Evolutionary conservation across 2,888 invertebrate genomes (phyloP), one percentile per base, ranked within the genome.

Genomic region (Tenthredo notha): DNA sequence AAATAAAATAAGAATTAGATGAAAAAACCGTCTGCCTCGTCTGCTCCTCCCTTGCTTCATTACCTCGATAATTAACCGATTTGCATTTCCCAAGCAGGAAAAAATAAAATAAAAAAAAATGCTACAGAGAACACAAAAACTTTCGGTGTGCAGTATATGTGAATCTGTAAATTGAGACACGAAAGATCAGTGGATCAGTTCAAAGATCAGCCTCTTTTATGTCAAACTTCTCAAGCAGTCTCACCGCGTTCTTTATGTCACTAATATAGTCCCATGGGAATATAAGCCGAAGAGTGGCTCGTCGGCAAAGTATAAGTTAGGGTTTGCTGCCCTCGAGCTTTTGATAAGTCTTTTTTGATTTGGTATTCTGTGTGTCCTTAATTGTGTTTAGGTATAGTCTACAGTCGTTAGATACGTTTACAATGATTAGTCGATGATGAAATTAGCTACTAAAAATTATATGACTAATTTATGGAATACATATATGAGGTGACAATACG

Each of bases 121-220:
- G 21, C 3, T 47, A 15, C 10, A 40, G 72, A n/a, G 21, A 33
- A 33, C 21, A 25, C 9, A 29, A 67, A 33, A 67, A 67, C 12
- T 29, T 67, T 67, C 47, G 15, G 15, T 47, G 47, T n/a, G 2
- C 9, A 25, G 33, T 25, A 67, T 72, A 18, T n/a, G 18, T n/a
- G 33, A 2, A 0, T 47, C 33, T 25, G 43, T 25, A 12, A 75
- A 74, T 74, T 75, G 75, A 25, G 43, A n/a, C 25, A 47, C 75
- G 75, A 21, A 75, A 75, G 75, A 40, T 75, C 47, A 75, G 21
- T 75, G 2, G 75, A 75, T 75, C 75, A 70, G 70, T 33, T 25
- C 47, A 75, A 75, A 75, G 75, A 18, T 75, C 43, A 47, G 75
- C 7, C 15, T 40, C 47, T 47, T 15, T 25, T 40, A 21, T 37